Percentiles rank a stretch among this genome's conserved stretches.
These are phyloP conservation scores for Hoplodrina ambigua DNA, from an alignment of 2,888 invertebrate genomes.

Conservation along the genomic window DNA sequence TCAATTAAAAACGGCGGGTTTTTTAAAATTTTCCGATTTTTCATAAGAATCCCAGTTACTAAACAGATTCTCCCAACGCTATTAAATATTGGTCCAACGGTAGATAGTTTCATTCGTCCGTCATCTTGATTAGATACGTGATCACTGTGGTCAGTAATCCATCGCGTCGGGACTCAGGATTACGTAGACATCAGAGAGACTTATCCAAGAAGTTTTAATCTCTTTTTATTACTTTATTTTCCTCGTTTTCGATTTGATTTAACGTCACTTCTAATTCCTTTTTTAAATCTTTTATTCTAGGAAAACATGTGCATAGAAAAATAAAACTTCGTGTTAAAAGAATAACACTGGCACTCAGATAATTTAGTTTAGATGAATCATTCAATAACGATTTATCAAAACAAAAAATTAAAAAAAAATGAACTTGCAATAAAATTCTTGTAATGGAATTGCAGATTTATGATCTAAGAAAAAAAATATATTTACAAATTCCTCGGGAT, in stretches of 20 bases:
- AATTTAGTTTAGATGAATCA: background rate
- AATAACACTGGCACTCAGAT: background rate
- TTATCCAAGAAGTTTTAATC: conserved; percentile 11
- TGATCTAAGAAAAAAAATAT: background rate
- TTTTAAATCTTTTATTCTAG: background rate
- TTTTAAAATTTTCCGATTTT: no score
- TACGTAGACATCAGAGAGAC: conserved; percentile 3
- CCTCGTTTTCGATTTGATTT: background rate
- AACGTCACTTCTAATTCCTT: background rate
- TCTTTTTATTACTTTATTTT: conserved; percentile 13
- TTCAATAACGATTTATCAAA: background rate
- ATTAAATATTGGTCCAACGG: background rate
- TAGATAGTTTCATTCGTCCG: background rate
- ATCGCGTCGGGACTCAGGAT: background rate
- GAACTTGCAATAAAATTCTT: background rate
- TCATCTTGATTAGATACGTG: conserved; percentile 16
- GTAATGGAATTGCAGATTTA: background rate
- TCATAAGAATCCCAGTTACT: no score
- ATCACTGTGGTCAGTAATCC: conserved; percentile 23
- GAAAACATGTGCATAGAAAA: background rate
- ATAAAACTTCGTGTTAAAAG: background rate
- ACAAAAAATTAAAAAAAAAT: background rate
- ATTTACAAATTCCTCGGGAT: background rate
- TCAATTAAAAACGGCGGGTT: no score
- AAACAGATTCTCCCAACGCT: no score